Conservation (phyloP, 2,888 invertebrate genomes). For the Tiliacea aurago region DNA sequence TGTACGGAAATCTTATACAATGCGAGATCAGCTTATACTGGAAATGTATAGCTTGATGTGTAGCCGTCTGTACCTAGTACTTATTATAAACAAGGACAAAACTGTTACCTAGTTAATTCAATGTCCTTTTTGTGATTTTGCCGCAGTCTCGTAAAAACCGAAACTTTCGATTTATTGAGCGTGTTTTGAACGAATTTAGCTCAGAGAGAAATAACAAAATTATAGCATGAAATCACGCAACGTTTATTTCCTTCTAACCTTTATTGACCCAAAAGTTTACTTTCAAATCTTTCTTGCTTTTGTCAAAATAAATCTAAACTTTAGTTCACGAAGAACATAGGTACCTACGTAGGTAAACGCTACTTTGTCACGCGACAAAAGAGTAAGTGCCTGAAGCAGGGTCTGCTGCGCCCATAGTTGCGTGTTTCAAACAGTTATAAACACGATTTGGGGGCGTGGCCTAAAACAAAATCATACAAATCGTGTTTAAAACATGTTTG, state of each 20-base stretch:
- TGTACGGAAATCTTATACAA: too few relatives aligned
- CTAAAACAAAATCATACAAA: too few relatives aligned
- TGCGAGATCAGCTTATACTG: too few relatives aligned
- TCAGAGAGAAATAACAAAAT: background rate
- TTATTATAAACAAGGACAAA: background rate
- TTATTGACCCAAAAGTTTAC: background rate
- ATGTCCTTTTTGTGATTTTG: background rate
- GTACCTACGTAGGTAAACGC: background rate
- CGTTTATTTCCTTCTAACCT: background rate
- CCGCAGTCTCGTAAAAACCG: background rate
- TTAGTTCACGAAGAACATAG: conserved; percentile 1
- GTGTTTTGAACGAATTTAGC: conserved; percentile 30
- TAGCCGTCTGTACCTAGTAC: too few relatives aligned
- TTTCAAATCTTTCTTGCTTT: conserved; percentile 15
- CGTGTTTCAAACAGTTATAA: too few relatives aligned
- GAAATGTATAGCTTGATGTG: too few relatives aligned
- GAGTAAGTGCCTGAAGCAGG: background rate
- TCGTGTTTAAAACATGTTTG: too few relatives aligned
- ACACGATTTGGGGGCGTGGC: too few relatives aligned
- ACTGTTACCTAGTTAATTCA: too few relatives aligned
- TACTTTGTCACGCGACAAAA: background rate
- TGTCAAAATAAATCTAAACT: background rate
- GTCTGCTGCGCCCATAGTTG: too few relatives aligned
- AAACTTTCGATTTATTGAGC: conserved; percentile 14
- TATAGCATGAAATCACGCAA: conserved; percentile 32